Conservation (phyloP, 2,797 vertebrate species). For the Gallinago stenura region DNA sequence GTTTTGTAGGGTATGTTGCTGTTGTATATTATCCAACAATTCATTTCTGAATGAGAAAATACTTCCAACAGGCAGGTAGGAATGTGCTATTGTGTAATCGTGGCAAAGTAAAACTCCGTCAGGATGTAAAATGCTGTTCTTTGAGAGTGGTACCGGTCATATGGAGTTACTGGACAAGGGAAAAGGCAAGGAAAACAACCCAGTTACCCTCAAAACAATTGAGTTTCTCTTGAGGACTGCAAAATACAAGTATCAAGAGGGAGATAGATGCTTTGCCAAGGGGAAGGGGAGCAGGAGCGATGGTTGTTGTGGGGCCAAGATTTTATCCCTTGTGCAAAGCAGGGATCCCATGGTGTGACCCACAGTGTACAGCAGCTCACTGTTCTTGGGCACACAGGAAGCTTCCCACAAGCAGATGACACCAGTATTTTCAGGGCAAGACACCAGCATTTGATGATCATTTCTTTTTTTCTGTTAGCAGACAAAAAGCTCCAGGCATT, state of each 20-base stretch:
- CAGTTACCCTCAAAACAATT: neutral
- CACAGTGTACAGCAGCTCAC: rapidly evolving
- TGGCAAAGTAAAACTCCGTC: neutral
- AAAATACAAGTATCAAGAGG: neutral
- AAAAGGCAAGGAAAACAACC: neutral
- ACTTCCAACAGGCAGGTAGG: neutral
- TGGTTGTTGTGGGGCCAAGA: neutral
- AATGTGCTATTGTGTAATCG: neutral
- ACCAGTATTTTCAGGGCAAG: neutral
- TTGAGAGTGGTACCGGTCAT: neutral
- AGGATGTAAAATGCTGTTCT: neutral
- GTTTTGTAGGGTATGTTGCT: neutral
- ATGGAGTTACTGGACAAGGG: neutral
- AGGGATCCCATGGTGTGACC: rapidly evolving
- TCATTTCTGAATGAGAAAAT: slow-evolving; percentile 23
- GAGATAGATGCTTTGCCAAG: neutral
- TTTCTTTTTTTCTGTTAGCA: neutral
- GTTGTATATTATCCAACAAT: neutral
- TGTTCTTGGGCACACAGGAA: neutral
- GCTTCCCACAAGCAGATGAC: neutral
- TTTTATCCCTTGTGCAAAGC: neutral
- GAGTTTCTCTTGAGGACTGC: neutral
- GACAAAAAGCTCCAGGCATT: neutral
- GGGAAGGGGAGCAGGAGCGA: rapidly evolving
- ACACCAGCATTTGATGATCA: neutral